Conservation (phyloP, 2,797 vertebrate genomes). For the Clarias fuscus region DNA sequence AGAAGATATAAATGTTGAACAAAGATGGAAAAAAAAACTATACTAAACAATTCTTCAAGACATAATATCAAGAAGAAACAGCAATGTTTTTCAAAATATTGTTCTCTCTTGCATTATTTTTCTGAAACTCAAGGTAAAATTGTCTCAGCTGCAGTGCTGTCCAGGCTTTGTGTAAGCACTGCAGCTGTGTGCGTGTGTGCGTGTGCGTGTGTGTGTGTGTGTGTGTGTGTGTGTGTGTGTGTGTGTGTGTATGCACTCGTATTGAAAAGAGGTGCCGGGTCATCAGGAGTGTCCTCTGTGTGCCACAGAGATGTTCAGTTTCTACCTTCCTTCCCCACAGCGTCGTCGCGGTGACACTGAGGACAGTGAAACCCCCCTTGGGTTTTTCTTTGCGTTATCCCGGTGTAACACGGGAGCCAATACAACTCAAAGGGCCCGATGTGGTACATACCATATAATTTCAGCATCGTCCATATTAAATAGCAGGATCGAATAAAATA, state of each 20-base stretch:
- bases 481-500: background rate
- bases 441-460: background rate
- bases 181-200: slow-evolving; percentile 16
- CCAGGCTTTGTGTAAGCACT: slow-evolving; percentile 22
- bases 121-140: background rate
- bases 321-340: slow-evolving; percentile 23
- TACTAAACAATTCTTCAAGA: background rate
- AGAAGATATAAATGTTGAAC: background rate
- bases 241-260: background rate
- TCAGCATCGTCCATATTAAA: background rate
- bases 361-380: slow-evolving; percentile 14
- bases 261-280: slow-evolving; percentile 1
- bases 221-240: slow-evolving; percentile 10
- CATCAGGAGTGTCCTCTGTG: slow-evolving; percentile 24
- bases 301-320: slow-evolving; percentile 29
- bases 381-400: background rate
- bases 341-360: background rate
- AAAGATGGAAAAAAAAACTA: background rate
- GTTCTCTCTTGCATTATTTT: background rate
- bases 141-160: slow-evolving; percentile 13
- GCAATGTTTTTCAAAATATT: background rate
- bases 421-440: background rate
- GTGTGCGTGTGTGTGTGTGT: slow-evolving; percentile 8
- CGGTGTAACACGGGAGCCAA: background rate
- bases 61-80: background rate